Conservation (phyloP, 2,797 vertebrate species). For the Scolopax bukidnonensis region DNA sequence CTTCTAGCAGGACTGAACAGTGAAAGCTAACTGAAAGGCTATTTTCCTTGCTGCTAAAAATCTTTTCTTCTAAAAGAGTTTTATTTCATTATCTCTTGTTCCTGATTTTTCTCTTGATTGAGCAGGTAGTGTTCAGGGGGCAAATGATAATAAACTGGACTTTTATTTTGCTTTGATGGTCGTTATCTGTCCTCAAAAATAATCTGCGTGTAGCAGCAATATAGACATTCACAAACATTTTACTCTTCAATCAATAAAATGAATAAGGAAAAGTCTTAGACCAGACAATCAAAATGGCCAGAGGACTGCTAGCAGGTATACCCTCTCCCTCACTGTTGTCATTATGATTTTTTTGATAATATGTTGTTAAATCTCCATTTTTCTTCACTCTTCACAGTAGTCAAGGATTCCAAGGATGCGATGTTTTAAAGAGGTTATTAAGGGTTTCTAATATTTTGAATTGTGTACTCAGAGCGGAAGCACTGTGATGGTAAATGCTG, state of each 20-base stretch:
- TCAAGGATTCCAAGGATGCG: background rate
- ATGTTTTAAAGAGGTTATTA: background rate
- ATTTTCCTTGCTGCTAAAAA: constrained; percentile 20
- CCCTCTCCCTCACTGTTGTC: background rate
- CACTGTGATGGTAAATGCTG: background rate
- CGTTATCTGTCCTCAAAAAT: background rate
- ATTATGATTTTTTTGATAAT: background rate
- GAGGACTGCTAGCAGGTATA: background rate
- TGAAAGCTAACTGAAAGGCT: background rate
- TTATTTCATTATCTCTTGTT: background rate
- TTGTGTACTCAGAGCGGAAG: background rate
- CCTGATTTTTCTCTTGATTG: constrained; percentile 19
- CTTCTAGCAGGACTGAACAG: background rate
- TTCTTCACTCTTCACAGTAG: background rate
- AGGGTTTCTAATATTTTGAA: background rate
- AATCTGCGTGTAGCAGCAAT: background rate
- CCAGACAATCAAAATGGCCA: background rate
- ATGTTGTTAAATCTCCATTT: background rate
- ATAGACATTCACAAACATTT: background rate
- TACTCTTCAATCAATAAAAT: background rate
- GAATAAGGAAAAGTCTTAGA: background rate
- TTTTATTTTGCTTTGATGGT: background rate
- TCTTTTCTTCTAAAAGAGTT: background rate
- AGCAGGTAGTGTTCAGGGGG: background rate
- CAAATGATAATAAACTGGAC: background rate